Percentiles rank a stretch among this genome's conserved stretches.
Evolutionary conservation across 2,888 invertebrate species (phyloP).

Genomic region (Sipunculus nudus): DNA sequence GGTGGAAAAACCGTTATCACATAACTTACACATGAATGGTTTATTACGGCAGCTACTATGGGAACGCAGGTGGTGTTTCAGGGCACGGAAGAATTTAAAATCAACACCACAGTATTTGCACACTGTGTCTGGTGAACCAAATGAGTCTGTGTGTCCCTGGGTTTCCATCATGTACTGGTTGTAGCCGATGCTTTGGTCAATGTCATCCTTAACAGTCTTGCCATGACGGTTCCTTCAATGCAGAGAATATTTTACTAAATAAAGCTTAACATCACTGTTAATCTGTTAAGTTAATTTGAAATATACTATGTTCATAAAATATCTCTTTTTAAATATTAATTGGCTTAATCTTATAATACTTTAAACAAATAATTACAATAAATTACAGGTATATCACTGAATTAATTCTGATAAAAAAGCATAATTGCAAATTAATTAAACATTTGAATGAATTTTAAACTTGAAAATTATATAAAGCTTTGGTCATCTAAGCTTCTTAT

Average conservation of each 20-base stretch:
- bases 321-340: no score
- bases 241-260: no score
- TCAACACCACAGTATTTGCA: conserved; percentile 68
- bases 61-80: conserved; percentile 66
- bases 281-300: no score
- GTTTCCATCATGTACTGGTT: conserved; percentile 52
- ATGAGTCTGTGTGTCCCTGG: conserved; percentile 38
- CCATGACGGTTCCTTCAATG: conserved; percentile 81
- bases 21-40: conserved; percentile 64
- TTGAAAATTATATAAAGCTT: no score
- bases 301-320: no score
- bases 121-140: conserved; percentile 62
- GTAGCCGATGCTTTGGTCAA: conserved; percentile 79
- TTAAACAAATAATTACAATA: no score
- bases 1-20: conserved; percentile 65
- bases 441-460: no score
- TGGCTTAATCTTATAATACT: no score
- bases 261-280: background rate
- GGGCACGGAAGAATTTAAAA: conserved; percentile 65
- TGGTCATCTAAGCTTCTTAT: no score
- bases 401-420: no score
- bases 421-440: no score
- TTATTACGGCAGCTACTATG: conserved; percentile 62
- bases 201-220: conserved; percentile 85
- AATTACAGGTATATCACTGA: no score